These are phyloP conservation scores for Triplophysa rosa DNA, from an alignment of 2,113 vertebrate species.

Conservation along the genomic window DNA sequence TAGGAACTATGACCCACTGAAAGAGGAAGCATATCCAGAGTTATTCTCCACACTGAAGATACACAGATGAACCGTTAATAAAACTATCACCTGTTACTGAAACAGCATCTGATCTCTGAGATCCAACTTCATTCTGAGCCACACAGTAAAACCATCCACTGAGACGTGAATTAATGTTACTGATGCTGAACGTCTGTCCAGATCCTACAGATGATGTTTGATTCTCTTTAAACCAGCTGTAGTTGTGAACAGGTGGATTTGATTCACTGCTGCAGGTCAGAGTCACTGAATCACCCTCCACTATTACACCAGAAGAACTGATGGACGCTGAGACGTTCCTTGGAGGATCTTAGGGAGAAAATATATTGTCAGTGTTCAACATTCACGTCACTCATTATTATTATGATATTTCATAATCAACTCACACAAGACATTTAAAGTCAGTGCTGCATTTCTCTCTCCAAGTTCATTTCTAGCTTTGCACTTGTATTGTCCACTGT, in stretches of 20 bases:
- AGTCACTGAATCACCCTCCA: slow-evolving; percentile 7
- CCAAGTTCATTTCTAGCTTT: neutral
- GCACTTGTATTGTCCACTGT: slow-evolving; percentile 32
- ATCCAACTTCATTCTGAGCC: neutral
- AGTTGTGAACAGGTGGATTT: too few species aligned
- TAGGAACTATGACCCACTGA: neutral
- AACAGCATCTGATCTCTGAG: neutral
- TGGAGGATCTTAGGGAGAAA: too few species aligned
- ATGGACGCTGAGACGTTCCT: neutral
- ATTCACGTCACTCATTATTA: too few species aligned
- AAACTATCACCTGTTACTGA: neutral
- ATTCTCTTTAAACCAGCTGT: slow-evolving; percentile 21
- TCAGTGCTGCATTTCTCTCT: neutral
- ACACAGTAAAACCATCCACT: too few species aligned
- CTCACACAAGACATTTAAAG: neutral
- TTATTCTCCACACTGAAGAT: neutral
- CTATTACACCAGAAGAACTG: neutral
- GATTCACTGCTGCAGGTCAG: slow-evolving; percentile 32
- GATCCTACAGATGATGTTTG: neutral
- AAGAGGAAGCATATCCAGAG: neutral
- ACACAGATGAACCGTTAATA: too few species aligned
- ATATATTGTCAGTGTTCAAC: neutral
- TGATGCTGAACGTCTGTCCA: too few species aligned
- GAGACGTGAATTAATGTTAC: too few species aligned
- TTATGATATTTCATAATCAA: neutral